A percentile compares a stretch with the other conserved stretches of the same genome.
Evolutionary conservation across 2,113 vertebrate species (phyloP).

Genomic region (Dunckerocampus dactyliophorus): DNA sequence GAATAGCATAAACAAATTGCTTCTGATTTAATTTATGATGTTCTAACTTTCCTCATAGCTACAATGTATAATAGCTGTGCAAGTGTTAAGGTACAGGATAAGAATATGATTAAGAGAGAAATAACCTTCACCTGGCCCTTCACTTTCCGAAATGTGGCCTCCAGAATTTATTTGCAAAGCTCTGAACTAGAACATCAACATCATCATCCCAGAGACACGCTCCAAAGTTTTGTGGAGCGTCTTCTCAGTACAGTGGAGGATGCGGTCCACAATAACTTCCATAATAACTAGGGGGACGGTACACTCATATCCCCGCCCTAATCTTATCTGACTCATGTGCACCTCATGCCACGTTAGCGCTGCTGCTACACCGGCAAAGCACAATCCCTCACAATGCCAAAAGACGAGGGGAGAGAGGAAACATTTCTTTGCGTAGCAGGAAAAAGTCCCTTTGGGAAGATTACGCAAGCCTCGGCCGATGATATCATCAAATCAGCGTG

Average conservation of each 20-base stretch:
- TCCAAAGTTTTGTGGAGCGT: not conserved
- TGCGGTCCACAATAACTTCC: not conserved
- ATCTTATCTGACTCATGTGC: conserved; percentile 37
- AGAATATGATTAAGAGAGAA: too few relatives aligned
- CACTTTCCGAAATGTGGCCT: too few relatives aligned
- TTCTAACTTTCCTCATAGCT: too few relatives aligned
- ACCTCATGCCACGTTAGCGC: conserved; percentile 27
- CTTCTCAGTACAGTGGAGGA: not conserved
- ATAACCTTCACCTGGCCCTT: too few relatives aligned
- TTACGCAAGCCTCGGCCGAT: conserved; percentile 45
- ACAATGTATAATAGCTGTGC: too few relatives aligned
- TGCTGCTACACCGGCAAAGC: conserved; percentile 27
- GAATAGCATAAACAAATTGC: too few relatives aligned
- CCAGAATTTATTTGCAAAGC: too few relatives aligned
- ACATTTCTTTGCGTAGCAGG: conserved; percentile 27
- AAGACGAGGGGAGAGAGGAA: conserved; percentile 18
- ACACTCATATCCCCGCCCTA: conserved; percentile 20
- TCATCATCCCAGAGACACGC: not conserved
- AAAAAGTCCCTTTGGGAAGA: conserved; percentile 53
- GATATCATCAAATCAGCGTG: conserved; percentile 55
- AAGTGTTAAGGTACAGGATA: too few relatives aligned
- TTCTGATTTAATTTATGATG: too few relatives aligned
- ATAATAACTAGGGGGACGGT: conserved; percentile 1
- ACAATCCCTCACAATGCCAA: conserved; percentile 26
- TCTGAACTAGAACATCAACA: not conserved